These are phyloP conservation scores for Antrozous pallidus DNA, from an alignment of 2,797 vertebrate genomes.

Conservation along the genomic window DNA sequence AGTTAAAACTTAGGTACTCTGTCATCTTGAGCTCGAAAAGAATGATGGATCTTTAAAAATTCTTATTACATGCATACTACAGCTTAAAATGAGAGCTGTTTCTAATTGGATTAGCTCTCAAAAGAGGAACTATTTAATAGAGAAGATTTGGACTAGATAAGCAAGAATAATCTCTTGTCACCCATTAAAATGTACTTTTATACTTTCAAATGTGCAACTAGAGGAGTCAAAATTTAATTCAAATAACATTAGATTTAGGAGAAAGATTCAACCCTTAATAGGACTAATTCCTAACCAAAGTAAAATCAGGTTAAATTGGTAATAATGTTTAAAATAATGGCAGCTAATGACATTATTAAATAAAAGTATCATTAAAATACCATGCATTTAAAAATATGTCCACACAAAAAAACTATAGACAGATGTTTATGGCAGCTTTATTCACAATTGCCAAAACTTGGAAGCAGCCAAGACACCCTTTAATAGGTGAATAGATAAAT, in stretches of 20 bases:
- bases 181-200: not conserved
- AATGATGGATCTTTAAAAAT: not conserved
- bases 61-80: not conserved
- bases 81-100: not conserved
- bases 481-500: not conserved
- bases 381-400: not conserved
- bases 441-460: not conserved
- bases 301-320: not conserved
- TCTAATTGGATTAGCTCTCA: not conserved
- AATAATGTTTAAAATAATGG: not conserved
- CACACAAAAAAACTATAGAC: not conserved
- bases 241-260: not conserved
- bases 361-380: not conserved
- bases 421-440: not conserved
- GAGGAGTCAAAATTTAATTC: not conserved
- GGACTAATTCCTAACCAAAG: not conserved
- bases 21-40: conserved; percentile 17
- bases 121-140: not conserved
- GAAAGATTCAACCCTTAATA: not conserved
- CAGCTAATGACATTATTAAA: not conserved
- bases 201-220: not conserved
- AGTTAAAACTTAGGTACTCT: not conserved
- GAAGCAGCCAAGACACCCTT: not conserved
- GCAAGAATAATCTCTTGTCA: conserved; percentile 23
- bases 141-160: not conserved